These are phyloP conservation scores for Squalus acanthias DNA, from an alignment of 2,797 vertebrate species.

Conservation along the genomic window DNA sequence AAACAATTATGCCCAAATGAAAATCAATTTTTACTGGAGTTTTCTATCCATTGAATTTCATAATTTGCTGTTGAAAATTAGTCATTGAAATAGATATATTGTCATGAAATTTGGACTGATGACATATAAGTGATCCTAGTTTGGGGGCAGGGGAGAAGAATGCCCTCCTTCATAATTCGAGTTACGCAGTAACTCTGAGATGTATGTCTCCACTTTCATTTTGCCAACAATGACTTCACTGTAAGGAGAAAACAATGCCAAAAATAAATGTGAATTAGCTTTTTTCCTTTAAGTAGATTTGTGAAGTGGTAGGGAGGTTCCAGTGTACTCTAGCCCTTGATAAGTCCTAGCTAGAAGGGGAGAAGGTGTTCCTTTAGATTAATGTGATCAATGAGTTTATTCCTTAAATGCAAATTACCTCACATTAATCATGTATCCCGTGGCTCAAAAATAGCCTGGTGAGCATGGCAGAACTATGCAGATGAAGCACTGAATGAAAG, in stretches of 20 bases:
- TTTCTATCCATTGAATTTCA: not conserved
- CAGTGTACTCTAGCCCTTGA: not conserved
- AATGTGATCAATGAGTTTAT: constrained; percentile 18
- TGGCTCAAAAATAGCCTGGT: not conserved
- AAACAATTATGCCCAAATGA: not conserved
- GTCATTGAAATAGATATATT: not conserved
- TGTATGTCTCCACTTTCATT: not conserved
- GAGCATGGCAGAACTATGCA: not conserved
- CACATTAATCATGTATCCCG: constrained; percentile 18
- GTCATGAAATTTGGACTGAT: not conserved
- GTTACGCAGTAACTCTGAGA: not conserved
- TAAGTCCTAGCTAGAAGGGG: not conserved
- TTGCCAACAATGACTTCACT: not conserved
- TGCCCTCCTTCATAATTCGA: not conserved
- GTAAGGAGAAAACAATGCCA: not conserved
- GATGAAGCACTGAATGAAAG: not conserved
- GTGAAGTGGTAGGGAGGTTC: constrained; percentile 15
- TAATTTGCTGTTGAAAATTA: not conserved
- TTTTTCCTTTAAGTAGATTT: not conserved
- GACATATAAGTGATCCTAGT: not conserved
- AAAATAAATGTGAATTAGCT: not conserved
- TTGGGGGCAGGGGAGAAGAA: not conserved
- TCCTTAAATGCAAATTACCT: constrained; percentile 3
- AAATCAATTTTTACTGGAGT: not conserved
- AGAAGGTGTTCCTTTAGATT: not conserved